phyloP scores from a whole-genome alignment of 2,113 vertebrate species.

The Antechinus flavipes region DNA sequence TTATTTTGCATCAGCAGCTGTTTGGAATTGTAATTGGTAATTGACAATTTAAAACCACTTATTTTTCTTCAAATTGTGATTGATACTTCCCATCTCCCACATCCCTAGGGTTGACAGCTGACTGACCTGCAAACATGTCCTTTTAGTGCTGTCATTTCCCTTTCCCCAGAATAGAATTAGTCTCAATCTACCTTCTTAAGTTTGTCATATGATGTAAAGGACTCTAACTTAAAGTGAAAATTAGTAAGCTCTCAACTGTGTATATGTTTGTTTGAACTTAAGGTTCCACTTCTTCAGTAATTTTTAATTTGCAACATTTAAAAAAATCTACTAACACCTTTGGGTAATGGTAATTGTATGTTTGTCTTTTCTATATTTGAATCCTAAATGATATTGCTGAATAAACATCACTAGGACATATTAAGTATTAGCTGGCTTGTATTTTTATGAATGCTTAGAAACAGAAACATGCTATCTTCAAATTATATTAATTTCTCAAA shows the following conservation, averaged over 20 bases:
- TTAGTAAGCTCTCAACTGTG: not conserved
- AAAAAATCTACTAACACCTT: not conserved
- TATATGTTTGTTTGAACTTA: not conserved
- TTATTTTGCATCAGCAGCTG: constrained; percentile 4
- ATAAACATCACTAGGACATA: not conserved
- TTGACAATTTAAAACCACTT: not conserved
- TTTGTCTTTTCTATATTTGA: not conserved
- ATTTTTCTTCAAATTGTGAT: not conserved
- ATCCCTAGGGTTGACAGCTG: constrained; percentile 4
- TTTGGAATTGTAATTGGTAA: not conserved
- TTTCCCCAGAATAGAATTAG: not conserved
- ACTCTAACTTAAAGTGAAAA: not conserved
- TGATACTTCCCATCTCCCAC: not conserved
- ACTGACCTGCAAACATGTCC: not conserved
- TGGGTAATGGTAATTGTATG: not conserved
- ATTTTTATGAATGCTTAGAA: constrained; percentile 14
- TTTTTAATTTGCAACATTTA: constrained; percentile 37
- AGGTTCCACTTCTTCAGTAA: constrained; percentile 24
- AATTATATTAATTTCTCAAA: constrained; percentile 35
- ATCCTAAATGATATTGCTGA: not conserved
- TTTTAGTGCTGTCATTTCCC: not conserved
- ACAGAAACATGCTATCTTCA: not conserved
- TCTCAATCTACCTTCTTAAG: not conserved
- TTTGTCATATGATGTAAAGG: not conserved
- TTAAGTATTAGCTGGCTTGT: constrained; percentile 13